Evolutionary conservation across 64 coral and sea anemone genomes (phyloP).

Genomic region (Porites lutea): DNA sequence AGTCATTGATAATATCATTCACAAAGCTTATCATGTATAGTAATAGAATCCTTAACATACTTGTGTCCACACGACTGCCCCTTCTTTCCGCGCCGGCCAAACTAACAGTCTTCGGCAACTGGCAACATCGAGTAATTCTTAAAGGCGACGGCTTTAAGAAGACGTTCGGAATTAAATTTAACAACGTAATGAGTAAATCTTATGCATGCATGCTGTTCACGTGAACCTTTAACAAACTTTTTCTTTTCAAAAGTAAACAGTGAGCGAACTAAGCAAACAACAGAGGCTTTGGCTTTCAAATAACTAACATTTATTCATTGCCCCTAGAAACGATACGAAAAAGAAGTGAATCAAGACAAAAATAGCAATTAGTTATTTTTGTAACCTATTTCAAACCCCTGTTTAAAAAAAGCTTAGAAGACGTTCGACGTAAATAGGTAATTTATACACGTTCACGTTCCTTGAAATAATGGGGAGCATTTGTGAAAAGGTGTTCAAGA

Average conservation of each 20-base stretch:
- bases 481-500: no score
- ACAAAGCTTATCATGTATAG: neutral
- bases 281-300: neutral
- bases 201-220: constrained; percentile 47
- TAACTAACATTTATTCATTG: neutral
- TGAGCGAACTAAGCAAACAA: neutral
- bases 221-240: constrained; percentile 1
- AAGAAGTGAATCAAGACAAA: neutral
- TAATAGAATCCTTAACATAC: neutral
- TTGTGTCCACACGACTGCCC: neutral
- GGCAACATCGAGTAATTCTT: neutral
- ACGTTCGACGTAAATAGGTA: no score
- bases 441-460: no score
- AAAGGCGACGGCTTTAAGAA: neutral
- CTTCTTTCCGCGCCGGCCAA: neutral
- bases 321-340: constrained; percentile 17
- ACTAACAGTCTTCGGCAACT: neutral
- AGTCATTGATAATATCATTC: neutral
- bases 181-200: constrained; percentile 21
- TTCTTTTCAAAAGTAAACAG: constrained; percentile 26
- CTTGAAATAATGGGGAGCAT: no score
- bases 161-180: neutral
- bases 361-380: no score
- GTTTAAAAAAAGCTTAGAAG: no score
- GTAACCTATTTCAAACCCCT: no score